Conservation (phyloP, 2,797 vertebrate species). For the Helostoma temminkii region DNA sequence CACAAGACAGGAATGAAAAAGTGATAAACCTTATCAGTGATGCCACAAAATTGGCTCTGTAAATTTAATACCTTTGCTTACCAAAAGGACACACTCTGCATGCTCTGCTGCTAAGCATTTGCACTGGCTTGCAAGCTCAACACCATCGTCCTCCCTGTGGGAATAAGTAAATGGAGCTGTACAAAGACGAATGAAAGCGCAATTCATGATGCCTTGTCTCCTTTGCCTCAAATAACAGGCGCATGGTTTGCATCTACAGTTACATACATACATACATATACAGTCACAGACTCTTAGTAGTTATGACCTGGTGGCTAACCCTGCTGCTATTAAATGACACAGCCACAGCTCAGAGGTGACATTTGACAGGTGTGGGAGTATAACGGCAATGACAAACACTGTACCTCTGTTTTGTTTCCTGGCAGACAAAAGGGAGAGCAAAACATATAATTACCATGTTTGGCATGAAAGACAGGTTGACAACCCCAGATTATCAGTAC, state of each 20-base stretch:
- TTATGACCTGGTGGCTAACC: constrained; percentile 36
- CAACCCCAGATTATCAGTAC: constrained; percentile 74
- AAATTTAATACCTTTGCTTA: constrained; percentile 69
- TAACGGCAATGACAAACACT: constrained; percentile 49
- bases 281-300: neutral
- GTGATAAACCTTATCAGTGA: constrained; percentile 67
- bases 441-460: constrained; percentile 76
- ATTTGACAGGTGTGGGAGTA: constrained; percentile 59
- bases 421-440: constrained; percentile 65
- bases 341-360: constrained; percentile 42
- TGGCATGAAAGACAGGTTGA: constrained; percentile 69
- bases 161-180: constrained; percentile 58
- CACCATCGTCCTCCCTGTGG: constrained; percentile 49
- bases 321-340: constrained; percentile 7
- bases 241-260: constrained; percentile 21
- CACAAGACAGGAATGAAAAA: constrained; percentile 67
- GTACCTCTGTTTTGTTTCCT: constrained; percentile 56
- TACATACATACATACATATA: constrained; percentile 1
- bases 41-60: constrained; percentile 63
- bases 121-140: constrained; percentile 61
- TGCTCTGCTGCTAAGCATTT: constrained; percentile 51
- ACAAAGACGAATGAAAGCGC: constrained; percentile 55
- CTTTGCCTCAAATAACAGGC: constrained; percentile 36
- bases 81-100: constrained; percentile 57
- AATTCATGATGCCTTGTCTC: constrained; percentile 48